Evolutionary conservation across 2,113 vertebrate genomes (phyloP), one percentile per base, ranked within the genome.

Genomic region (Pardalotus punctatus): DNA sequence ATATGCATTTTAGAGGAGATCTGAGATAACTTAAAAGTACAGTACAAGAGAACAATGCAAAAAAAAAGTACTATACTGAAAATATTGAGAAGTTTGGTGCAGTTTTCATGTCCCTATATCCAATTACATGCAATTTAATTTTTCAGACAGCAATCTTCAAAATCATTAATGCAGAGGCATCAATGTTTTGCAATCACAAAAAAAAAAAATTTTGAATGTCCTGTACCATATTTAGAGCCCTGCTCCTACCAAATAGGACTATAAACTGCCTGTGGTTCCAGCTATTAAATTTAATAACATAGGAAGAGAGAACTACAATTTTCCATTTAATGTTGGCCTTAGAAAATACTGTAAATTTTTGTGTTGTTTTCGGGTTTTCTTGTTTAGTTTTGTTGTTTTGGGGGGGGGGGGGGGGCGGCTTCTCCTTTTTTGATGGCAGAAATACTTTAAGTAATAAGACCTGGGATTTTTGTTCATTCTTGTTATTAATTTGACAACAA

Each of bases 351-450:
- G 4, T 16, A 45, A 5, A 1, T 58, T 64, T n/a, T 29, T 82
- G 65, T 35, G 6, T 35, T 43, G 1, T 16, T n/a, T 4, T 25
- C 3, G 9, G 4, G 2, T 11, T 61, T 42, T 19, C 11, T 57
- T 14, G 1, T 22, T 65, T 38, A 6, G 4, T 64, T 56, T 76
- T 56, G 5, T 45, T 43, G 3, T 25, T 31, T 54, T 62, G 9
- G 3, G 8, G 11, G 7, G 7, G 3, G 4, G 11, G 9, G 3
- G 8, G 11, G 7, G 7, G 3, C 4, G 11, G 9, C 35, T 60
- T 29, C 1, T 9, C 10, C 28, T 8, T 61, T 74, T 66, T 70
- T 48, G 42, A 14, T 6, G 33, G 10, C 36, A 76, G 13, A 22
- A 65, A 4, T 21, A 48, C 1, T 29, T 64, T 54, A 62, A 58